Evolutionary conservation across 2,113 vertebrate genomes (phyloP).

Genomic region (Tragelaphus scriptus): DNA sequence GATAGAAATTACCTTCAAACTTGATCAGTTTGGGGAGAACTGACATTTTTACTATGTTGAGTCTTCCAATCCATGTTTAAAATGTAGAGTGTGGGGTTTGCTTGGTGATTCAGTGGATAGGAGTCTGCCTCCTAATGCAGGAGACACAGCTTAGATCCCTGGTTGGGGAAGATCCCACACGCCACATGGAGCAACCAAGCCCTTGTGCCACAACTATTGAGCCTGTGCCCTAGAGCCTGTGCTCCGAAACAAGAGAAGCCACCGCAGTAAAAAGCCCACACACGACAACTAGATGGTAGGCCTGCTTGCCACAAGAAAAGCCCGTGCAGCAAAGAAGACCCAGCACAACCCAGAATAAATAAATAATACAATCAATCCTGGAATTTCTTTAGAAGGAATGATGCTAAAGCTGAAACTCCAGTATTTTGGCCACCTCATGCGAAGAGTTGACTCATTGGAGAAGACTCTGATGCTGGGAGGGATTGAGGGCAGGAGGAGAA

Average conservation of each 20-base stretch:
- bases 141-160: not conserved
- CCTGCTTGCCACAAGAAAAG: not conserved
- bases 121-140: not conserved
- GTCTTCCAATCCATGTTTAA: not conserved
- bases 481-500: no score
- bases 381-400: no score
- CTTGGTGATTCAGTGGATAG: not conserved
- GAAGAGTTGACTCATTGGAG: no score
- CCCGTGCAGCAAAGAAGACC: not conserved
- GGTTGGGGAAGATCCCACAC: not conserved
- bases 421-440: no score
- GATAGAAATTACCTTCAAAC: not conserved
- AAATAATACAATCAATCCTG: not conserved
- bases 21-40: not conserved
- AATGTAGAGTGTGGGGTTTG: not conserved
- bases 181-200: not conserved
- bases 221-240: not conserved
- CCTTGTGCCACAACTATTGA: not conserved
- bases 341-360: not conserved
- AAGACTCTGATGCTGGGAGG: no score
- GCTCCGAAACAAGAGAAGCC: not conserved
- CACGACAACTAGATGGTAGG: rapidly evolving
- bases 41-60: not conserved
- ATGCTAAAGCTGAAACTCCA: no score
- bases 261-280: rapidly evolving